Evolutionary conservation across 1,140 invertebrate species (phyloP).

Genomic region (Saccostrea glomerata): DNA sequence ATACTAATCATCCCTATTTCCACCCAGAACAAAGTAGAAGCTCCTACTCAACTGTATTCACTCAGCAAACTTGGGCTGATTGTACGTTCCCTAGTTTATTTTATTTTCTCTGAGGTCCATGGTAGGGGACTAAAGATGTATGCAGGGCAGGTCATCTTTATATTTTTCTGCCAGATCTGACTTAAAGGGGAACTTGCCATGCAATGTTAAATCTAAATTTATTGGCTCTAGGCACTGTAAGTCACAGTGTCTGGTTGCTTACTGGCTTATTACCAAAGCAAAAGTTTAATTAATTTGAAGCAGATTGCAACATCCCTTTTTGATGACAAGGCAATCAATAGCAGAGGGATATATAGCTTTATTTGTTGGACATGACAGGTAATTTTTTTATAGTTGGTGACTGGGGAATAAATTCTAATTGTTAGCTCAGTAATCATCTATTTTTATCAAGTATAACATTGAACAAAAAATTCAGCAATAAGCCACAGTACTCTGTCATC

Average conservation of each 20-base stretch:
- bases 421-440: slow-evolving; percentile 21
- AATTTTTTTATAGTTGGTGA: slow-evolving; percentile 22
- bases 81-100: not conserved
- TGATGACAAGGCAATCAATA: slow-evolving; percentile 36
- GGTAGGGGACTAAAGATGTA: not conserved
- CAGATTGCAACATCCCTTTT: slow-evolving; percentile 26
- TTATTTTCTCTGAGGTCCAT: not conserved
- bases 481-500: not conserved
- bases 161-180: not conserved
- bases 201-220: slow-evolving; percentile 31
- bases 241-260: slow-evolving; percentile 25
- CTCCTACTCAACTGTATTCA: slow-evolving; percentile 18
- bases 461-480: not conserved
- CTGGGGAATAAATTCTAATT: slow-evolving; percentile 31
- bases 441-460: not conserved
- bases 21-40: not conserved
- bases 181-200: slow-evolving; percentile 14
- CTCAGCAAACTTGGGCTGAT: not conserved
- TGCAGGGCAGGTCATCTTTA: not conserved
- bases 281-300: slow-evolving; percentile 39
- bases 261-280: slow-evolving; percentile 24
- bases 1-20: slow-evolving; percentile 35
- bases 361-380: slow-evolving; percentile 33
- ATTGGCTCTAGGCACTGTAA: slow-evolving; percentile 10
- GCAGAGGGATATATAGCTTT: not conserved